Base-by-base conservation (phyloP, 2,113 vertebrate species). In the Daubentonia madagascariensis region DNA sequence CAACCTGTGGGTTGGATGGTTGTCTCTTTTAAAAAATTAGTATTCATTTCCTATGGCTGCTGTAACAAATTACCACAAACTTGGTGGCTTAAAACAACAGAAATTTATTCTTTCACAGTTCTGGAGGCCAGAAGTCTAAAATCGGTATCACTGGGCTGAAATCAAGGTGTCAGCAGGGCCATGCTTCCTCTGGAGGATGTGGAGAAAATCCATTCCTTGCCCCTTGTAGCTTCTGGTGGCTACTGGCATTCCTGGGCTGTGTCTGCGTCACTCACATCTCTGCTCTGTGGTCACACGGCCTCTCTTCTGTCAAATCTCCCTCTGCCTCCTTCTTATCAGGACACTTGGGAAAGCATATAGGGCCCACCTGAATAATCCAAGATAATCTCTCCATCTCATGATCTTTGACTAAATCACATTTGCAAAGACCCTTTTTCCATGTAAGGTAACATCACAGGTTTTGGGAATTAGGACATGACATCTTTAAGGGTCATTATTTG, bases 1-100 rank as follows among this genome's bases (percentile, higher is more conserved):
- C 57, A 61, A 5, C 32, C 48, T 17, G 32, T 45, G 30, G 40
- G 32, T 40, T 75, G 57, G 25, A 45, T 37, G 4, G 50, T 70
- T 78, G 14, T 86, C 81, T 67, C 65, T 91, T 89, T 89, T 70
- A 40, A 92, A 85, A n/a, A 81, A 40, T 63, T 17, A 32, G 54
- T 23, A 35, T 73, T 81, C 6, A 8, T 70, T 54, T 76, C 57
- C 59, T 28, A 20, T 16, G 5, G 50, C 32, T 4, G 12, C 20
- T 45, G 0, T 40, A 45, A 68, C 13, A 67, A 18, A 52, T 22
- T 20, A 23, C 25, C 65, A 54, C 25, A 10, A 23, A 13, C 57
- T 23, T 23, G 40, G 25, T 78, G 40, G 35, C 61, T 40, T 67
- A 20, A 28, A 45, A 61, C 43, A 57, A 23, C 10, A 40, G 32